Conservation (phyloP, 2,888 invertebrate genomes). For the Drosophila peninsularis region DNA sequence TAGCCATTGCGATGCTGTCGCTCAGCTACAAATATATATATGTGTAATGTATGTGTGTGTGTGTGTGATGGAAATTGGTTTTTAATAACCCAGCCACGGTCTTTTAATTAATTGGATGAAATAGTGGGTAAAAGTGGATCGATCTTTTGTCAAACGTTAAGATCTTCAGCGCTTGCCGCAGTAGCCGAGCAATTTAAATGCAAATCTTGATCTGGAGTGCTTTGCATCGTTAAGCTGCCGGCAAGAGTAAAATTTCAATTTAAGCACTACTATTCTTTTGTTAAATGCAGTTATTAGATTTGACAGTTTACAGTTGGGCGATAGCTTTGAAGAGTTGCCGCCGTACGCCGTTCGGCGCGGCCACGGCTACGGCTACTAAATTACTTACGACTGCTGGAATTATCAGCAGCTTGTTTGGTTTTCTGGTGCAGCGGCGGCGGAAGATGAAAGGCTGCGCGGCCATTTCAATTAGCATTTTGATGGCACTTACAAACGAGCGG, state of each 20-base stretch:
- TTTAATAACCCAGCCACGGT: constrained; percentile 69
- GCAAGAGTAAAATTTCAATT: constrained; percentile 61
- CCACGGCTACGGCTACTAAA: constrained; percentile 65
- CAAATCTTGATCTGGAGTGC: constrained; percentile 73
- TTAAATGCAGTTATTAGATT: constrained; percentile 80
- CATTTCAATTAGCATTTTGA: constrained; percentile 81
- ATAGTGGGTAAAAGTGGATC: constrained; percentile 46
- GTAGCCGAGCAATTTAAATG: constrained; percentile 71
- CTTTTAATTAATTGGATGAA: constrained; percentile 67
- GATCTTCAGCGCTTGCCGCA: constrained; percentile 42
- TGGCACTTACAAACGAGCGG: constrained; percentile 71
- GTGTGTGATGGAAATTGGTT: constrained; percentile 61
- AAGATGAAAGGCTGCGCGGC: constrained; percentile 66
- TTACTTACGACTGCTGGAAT: constrained; percentile 58
- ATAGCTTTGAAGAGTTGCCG: constrained; percentile 65
- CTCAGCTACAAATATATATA: not conserved
- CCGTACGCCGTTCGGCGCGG: constrained; percentile 8
- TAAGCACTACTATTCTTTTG: constrained; percentile 65
- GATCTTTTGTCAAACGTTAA: constrained; percentile 55
- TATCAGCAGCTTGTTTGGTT: constrained; percentile 68
- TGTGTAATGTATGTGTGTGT: not conserved
- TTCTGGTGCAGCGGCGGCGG: constrained; percentile 72
- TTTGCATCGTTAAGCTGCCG: constrained; percentile 67
- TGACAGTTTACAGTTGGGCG: constrained; percentile 67
- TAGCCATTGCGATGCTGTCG: constrained; percentile 26